phyloP scores from a whole-genome alignment of 2,113 vertebrate genomes.

The Pygoscelis adeliae region DNA sequence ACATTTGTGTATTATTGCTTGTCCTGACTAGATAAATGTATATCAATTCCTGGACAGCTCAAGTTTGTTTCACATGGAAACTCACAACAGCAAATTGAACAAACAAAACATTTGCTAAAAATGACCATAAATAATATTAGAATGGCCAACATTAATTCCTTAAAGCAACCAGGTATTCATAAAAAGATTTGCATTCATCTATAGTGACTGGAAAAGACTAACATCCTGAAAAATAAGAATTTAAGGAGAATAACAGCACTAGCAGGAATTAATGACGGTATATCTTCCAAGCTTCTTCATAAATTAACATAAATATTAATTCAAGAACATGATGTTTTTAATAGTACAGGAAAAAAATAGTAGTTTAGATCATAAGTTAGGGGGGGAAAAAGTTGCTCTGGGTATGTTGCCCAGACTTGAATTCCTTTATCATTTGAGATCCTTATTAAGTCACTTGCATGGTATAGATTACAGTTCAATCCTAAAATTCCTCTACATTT shows the following conservation, averaged over 20 bases:
- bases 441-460: slow-evolving; percentile 70
- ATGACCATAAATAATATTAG: not conserved
- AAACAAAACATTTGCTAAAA: not conserved
- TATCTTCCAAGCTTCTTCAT: not conserved
- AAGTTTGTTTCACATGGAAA: not conserved
- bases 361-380: not conserved
- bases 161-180: not conserved
- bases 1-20: not conserved
- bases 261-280: not conserved
- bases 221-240: not conserved
- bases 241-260: not conserved
- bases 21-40: not conserved
- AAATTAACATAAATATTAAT: slow-evolving; percentile 7
- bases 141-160: not conserved
- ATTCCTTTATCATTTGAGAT: slow-evolving; percentile 68
- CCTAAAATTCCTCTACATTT: slow-evolving; percentile 70
- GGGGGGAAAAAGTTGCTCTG: not conserved
- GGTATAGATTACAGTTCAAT: slow-evolving; percentile 69
- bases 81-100: not conserved
- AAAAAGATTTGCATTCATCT: not conserved
- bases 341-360: not conserved
- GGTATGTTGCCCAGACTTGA: slow-evolving; percentile 47
- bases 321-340: slow-evolving; percentile 21
- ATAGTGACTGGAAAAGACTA: not conserved
- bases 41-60: not conserved